Conservation (phyloP, 2,888 invertebrate species). For the Drosophila phalerata region DNA sequence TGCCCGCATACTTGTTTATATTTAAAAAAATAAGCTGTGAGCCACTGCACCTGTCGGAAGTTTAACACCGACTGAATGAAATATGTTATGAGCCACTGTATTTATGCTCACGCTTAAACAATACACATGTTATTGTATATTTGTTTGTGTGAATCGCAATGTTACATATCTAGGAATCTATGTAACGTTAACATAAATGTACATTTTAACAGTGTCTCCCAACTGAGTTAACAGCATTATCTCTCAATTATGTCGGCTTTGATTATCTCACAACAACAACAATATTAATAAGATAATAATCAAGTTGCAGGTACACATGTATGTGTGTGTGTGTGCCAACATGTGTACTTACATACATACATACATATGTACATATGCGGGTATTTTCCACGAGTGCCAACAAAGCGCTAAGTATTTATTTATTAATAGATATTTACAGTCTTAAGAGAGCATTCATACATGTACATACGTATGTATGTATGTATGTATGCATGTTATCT, state of each 20-base stretch:
- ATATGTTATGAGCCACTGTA: background rate
- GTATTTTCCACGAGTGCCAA: background rate
- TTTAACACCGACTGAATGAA: background rate
- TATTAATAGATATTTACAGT: background rate
- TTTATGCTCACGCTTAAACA: background rate
- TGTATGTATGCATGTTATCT: conserved; percentile 82
- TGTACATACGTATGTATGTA: background rate
- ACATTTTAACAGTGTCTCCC: background rate
- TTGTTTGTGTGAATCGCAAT: background rate
- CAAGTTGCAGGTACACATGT: background rate
- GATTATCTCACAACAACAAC: background rate
- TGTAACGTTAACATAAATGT: background rate
- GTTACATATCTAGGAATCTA: background rate
- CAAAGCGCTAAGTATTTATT: background rate
- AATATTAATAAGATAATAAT: background rate
- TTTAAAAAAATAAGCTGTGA: no score
- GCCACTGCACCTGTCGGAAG: no score
- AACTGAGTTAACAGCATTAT: background rate
- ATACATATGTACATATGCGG: background rate
- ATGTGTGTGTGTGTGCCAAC: background rate
- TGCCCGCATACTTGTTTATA: no score
- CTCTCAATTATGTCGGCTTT: background rate
- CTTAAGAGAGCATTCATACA: background rate
- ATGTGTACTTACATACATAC: background rate
- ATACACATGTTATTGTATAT: no score